These are phyloP conservation scores for Aphelenchoides besseyi DNA, from an alignment of 1,140 invertebrate species.

Conservation along the genomic window DNA sequence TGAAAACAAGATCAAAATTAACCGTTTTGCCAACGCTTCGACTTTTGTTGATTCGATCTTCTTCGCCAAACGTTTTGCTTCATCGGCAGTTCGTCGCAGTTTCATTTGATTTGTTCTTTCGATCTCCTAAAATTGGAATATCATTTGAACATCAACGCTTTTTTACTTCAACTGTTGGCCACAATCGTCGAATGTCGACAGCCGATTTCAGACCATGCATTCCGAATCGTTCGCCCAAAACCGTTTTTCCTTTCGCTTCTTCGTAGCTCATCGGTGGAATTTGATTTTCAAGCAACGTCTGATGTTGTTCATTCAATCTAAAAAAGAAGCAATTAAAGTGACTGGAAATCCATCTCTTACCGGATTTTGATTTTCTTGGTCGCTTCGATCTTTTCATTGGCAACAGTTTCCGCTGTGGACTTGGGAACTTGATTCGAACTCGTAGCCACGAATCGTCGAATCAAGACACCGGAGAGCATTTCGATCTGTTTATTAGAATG, in stretches of 20 bases:
- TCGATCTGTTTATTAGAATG: too few species aligned
- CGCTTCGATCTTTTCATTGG: too few species aligned
- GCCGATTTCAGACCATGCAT: slow-evolving; percentile 46
- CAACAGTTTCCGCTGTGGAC: too few species aligned
- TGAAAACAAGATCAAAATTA: slow-evolving; percentile 16
- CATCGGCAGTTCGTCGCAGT: slow-evolving; percentile 45
- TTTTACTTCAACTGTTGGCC: slow-evolving; percentile 58
- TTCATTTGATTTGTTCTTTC: slow-evolving; percentile 50
- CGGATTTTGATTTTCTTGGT: neutral
- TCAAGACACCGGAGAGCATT: too few species aligned
- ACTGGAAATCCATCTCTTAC: neutral
- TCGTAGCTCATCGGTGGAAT: slow-evolving; percentile 59
- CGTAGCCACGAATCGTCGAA: too few species aligned
- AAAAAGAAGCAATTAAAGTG: neutral
- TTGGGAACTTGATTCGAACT: too few species aligned
- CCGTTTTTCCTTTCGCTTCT: slow-evolving; percentile 44
- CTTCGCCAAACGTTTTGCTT: slow-evolving; percentile 46
- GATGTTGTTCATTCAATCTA: slow-evolving; percentile 52
- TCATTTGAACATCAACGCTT: neutral
- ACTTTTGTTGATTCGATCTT: slow-evolving; percentile 32
- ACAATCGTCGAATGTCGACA: slow-evolving; percentile 52
- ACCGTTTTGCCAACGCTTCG: slow-evolving; percentile 31
- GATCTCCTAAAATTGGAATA: slow-evolving; percentile 47
- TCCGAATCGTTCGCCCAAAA: slow-evolving; percentile 49
- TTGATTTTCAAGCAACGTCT: slow-evolving; percentile 51